Conservation (phyloP, 2,888 invertebrate species). For the Augochlorella aurata region DNA sequence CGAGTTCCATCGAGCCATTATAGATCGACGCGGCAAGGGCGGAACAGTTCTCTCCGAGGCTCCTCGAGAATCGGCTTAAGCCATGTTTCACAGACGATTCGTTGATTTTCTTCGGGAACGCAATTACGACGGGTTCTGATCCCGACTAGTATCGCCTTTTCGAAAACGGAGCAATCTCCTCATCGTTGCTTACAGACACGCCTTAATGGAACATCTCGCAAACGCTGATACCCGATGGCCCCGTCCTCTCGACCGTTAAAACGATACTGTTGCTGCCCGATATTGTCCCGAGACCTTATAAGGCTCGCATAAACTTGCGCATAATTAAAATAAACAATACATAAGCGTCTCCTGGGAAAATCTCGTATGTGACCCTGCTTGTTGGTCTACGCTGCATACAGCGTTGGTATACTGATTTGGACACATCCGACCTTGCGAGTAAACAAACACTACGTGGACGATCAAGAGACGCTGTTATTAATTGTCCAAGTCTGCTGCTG, state of each 20-base stretch:
- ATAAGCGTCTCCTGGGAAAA: neutral
- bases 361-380: neutral
- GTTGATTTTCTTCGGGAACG: slow-evolving; percentile 20
- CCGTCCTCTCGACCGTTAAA: neutral
- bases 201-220: slow-evolving; percentile 11
- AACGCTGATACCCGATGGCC: slow-evolving; percentile 22
- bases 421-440: neutral
- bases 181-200: slow-evolving; percentile 35
- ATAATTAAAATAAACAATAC: slow-evolving; percentile 10
- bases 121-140: neutral
- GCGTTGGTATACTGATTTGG: neutral
- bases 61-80: slow-evolving; percentile 18
- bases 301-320: neutral
- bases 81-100: neutral
- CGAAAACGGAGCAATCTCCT: slow-evolving; percentile 34
- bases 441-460: neutral
- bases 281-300: neutral
- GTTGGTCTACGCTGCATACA: neutral
- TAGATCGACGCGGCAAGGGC: neutral
- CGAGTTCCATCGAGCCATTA: slow-evolving; percentile 24
- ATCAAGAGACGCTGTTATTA: no score
- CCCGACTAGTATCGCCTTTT: slow-evolving; percentile 11
- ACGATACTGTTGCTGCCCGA: neutral
- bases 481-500: no score
- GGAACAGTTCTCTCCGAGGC: slow-evolving; percentile 1